phyloP scores from a whole-genome alignment of 2,888 invertebrate genomes.

The Peribatodes rhomboidaria region DNA sequence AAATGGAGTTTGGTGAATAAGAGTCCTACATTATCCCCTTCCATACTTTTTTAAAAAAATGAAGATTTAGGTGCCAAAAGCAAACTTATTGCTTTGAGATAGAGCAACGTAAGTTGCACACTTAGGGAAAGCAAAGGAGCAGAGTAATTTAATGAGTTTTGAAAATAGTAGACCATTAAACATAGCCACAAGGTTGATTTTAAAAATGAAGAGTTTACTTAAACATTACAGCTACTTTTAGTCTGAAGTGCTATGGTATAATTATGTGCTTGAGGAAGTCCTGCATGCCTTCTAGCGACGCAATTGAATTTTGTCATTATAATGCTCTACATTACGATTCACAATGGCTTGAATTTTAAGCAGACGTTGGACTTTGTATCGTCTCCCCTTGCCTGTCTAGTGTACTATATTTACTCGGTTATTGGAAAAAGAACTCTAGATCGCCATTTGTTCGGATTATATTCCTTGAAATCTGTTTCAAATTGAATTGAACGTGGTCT shows the following conservation, averaged over 20 bases:
- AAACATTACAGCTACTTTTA: no score
- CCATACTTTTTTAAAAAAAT: no score
- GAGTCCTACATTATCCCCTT: no score
- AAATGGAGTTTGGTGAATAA: background rate
- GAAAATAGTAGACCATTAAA: background rate
- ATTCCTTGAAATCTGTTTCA: background rate
- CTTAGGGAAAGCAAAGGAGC: no score
- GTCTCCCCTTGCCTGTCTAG: conserved; percentile 30
- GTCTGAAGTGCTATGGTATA: no score
- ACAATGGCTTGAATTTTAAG: conserved; percentile 4
- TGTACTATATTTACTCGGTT: background rate
- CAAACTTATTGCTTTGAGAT: no score
- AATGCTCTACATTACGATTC: background rate
- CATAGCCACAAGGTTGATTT: background rate
- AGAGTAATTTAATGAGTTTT: no score
- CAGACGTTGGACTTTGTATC: conserved; percentile 36
- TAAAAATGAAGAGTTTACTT: background rate
- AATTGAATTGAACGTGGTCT: conserved; percentile 3
- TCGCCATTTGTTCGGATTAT: background rate
- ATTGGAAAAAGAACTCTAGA: conserved; percentile 14
- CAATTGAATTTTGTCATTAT: conserved; percentile 21
- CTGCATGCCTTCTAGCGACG: background rate
- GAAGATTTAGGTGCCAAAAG: no score
- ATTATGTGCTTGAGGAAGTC: background rate
- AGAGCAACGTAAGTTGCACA: no score